Base-by-base conservation (phyloP, 2,888 invertebrate species). In the Charanyca ferruginea region DNA sequence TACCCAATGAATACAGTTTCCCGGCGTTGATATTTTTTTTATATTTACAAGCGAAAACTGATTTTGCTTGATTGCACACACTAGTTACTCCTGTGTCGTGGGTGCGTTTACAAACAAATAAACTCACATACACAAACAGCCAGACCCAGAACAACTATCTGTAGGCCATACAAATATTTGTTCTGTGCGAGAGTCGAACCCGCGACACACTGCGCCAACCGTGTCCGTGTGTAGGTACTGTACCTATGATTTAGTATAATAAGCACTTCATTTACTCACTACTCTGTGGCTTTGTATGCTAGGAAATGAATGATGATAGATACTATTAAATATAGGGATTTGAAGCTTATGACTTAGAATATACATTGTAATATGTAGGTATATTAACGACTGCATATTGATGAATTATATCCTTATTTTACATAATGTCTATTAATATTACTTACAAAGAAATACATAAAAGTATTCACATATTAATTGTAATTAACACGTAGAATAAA, bases 401-500 rank as follows among this genome's bases (percentile, higher is more conserved):
- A 51, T 51, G 38, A 69, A 70, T 76, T 69, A 51, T 69, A 76
- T 52, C n/a, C 32, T 3, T 51, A 76, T 58, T 69, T 59, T 70
- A 60, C 53, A 41, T 38, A 58, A 77, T 48, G 42, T 72, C 23
- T 54, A 13, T 51, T 32, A 42, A 28, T 41, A 49, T 59, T 48
- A 63, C 9, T 59, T 48, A 63, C 9, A 22, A 58, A 61, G 41
- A 52, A 28, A 53, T 18, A 16, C 32, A 13, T 38, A 48, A 54
- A 42, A 44, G 18, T 60, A 74, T 45, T 62, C 58, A 62, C 59
- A 57, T 70, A 76, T 58, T 65, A 42, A 55, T 41, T 44, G 25
- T 52, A 55, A 54, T 38, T 22, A 23, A 53, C 69, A 68, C 76
- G 61, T 70, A 77, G 71, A 65, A 23, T 48, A 53, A 79, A 76